phyloP scores from a whole-genome alignment of 53 echinoderm and acorn worm genomes.

The Patiria pectinifera region DNA sequence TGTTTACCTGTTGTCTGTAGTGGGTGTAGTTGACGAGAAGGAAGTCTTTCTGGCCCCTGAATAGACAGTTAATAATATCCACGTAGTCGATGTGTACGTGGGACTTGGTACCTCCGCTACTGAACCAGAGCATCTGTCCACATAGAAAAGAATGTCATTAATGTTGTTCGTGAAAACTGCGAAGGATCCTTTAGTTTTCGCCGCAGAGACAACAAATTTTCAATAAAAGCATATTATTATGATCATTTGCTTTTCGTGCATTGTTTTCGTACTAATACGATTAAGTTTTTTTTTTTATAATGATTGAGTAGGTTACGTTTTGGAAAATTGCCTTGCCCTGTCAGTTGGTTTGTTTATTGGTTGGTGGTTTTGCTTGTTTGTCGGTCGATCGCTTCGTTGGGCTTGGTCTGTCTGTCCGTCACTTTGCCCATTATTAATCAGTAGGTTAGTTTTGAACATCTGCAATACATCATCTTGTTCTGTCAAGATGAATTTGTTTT shows the following conservation, averaged over 20 bases:
- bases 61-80: slow-evolving; percentile 92
- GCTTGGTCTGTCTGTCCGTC: neutral
- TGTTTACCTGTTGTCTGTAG: slow-evolving; percentile 79
- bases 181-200: too few species aligned
- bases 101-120: slow-evolving; percentile 92
- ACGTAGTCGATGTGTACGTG: slow-evolving; percentile 82
- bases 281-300: too few species aligned
- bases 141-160: neutral
- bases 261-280: too few species aligned
- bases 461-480: too few species aligned
- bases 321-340: too few species aligned
- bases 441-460: too few species aligned
- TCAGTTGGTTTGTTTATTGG: neutral
- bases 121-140: slow-evolving; percentile 85
- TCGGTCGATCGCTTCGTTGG: too few species aligned
- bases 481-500: neutral
- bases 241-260: too few species aligned
- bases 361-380: neutral
- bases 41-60: slow-evolving; percentile 85
- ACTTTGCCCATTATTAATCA: neutral
- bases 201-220: too few species aligned
- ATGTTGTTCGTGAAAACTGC: too few species aligned
- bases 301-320: too few species aligned
- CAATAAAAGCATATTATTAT: too few species aligned
- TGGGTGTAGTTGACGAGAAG: slow-evolving; percentile 76